Base-by-base conservation (phyloP, 2,113 vertebrate species). In the Ameiurus melas region DNA sequence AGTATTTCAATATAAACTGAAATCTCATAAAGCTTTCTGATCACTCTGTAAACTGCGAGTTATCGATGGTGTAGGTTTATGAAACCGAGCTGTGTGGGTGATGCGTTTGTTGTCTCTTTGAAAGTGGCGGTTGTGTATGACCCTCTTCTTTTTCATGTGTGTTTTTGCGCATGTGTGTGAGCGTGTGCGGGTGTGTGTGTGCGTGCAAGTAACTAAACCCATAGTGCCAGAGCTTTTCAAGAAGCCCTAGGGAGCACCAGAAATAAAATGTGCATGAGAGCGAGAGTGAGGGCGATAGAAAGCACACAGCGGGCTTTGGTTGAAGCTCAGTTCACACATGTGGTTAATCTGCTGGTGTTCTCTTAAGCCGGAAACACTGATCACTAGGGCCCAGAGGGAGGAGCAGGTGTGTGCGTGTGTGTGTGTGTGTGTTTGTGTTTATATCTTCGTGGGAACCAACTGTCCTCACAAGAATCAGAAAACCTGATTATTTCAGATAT, bases 331-430 rank as follows among this genome's bases (percentile, higher is more conserved):
- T 87, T 88, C 89, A 89, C 90, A 89, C 88, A 92, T 88, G 86
- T 90, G 90, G 89, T 86, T 90, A 86, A 90, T 89, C 88, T 70
- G 89, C 80, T 87, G 89, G 85, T 85, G 88, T 90, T 86, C 86
- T 84, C 88, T 89, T 90, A 92, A 91, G 86, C 84, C 86, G 81
- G 86, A 91, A 90, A 90, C 81, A 88, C 89, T 84, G 90, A 89
- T 91, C 87, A 84, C 79, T 88, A 62, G 51, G 77, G 53, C 53
- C 73, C 84, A 87, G 71, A 80, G 79, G 79, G 84, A 83, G 77
- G 89, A 87, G 89, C 85, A 89, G 85, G 89, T 90, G 90, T 91
- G 82, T 83, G 60, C 47, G 73, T 84, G 57, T 62, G 30, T 53
- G 19, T 20, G 36, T 70, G 13, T 33, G 14, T 36, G 16, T 71